Conservation (phyloP, 1,140 invertebrate genomes). For the Ceratitis capitata region DNA sequence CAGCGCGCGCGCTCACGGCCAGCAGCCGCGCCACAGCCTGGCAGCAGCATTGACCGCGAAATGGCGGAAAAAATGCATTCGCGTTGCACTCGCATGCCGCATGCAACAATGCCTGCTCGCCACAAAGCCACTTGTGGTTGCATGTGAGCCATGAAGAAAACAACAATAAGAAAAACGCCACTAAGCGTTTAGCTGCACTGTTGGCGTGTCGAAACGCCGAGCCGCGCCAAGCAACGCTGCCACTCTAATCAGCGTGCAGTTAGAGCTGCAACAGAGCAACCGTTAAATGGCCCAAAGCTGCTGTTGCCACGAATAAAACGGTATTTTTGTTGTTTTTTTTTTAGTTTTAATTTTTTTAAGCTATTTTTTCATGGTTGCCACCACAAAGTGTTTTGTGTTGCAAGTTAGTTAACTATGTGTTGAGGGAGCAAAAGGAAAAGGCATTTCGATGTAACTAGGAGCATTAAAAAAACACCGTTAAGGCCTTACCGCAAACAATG, state of each 20-base stretch:
- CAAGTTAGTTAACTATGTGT: not conserved
- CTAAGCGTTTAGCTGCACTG: not conserved
- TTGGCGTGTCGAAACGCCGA: not conserved
- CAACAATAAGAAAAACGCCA: not conserved
- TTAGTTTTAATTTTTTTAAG: not conserved
- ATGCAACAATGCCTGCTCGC: not conserved
- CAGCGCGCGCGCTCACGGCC: not conserved
- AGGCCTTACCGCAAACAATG: slow-evolving; percentile 11
- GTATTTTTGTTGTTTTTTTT: slow-evolving; percentile 5
- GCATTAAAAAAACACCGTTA: not conserved
- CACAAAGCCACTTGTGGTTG: not conserved
- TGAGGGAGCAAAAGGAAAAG: not conserved
- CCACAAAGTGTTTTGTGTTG: not conserved
- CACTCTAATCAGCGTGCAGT: slow-evolving; percentile 27
- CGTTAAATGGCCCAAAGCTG: slow-evolving; percentile 34
- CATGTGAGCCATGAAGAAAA: not conserved
- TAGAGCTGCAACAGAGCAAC: not conserved
- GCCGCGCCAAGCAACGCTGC: not conserved
- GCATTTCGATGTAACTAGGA: not conserved
- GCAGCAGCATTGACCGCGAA: slow-evolving; percentile 14
- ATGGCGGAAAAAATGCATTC: slow-evolving; percentile 8
- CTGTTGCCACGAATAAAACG: not conserved
- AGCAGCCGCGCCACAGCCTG: not conserved
- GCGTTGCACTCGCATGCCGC: not conserved
- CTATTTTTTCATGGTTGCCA: not conserved